Conservation (phyloP, 2,888 invertebrate species). For the Erebia ligea region DNA sequence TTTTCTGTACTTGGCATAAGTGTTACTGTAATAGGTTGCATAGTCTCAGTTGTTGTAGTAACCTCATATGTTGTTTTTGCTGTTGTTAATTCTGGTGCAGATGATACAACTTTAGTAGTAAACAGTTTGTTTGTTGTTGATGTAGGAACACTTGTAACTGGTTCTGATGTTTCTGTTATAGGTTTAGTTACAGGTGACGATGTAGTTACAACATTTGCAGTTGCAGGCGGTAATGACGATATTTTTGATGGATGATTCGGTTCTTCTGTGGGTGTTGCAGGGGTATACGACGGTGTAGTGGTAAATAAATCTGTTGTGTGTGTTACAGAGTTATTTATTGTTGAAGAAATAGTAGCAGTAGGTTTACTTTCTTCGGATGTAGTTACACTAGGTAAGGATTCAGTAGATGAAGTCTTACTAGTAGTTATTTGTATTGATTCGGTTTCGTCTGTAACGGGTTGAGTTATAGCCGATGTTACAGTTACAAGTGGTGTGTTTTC, state of each 20-base stretch:
- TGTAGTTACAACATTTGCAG: neutral
- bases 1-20: too few species aligned
- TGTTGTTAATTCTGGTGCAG: neutral
- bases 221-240: constrained; percentile 13
- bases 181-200: neutral
- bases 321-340: neutral
- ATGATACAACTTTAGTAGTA: neutral
- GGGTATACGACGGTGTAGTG: neutral
- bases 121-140: neutral
- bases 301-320: neutral
- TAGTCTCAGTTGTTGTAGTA: neutral
- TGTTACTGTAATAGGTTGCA: neutral
- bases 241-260: neutral
- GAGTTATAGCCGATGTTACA: neutral
- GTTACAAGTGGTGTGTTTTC: neutral
- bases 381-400: neutral
- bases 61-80: neutral
- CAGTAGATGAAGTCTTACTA: too few species aligned
- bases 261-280: neutral
- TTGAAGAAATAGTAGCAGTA: neutral
- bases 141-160: neutral
- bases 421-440: neutral
- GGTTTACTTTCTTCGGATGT: neutral
- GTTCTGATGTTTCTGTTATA: neutral
- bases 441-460: neutral